Evolutionary conservation across 2,113 vertebrate species (phyloP), one percentile per base, ranked within the genome.

Genomic region (Lontra canadensis): DNA sequence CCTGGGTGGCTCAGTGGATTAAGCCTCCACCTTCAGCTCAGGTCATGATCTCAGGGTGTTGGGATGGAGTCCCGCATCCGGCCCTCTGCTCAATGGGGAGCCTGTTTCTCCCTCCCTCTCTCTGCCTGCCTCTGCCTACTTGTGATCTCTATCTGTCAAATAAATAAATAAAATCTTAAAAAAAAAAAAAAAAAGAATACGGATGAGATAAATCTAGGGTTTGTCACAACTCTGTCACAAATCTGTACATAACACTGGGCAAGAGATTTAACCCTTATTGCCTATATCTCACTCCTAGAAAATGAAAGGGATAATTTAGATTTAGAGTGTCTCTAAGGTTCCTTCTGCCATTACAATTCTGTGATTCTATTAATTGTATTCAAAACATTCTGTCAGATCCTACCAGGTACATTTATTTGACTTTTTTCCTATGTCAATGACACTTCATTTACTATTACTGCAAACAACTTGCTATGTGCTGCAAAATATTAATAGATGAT

Each of bases 231-330:
- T 91, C 71, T 94, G 23, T 82, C 79, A 95, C 52, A 95, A 69
- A 63, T 49, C 39, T n/a, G 57, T 10, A 69, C 3, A 36, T 8
- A 91, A 88, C n/a, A 47, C 1, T 71, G 7, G 29, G 14, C 17
- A 78, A 96, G 18, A 79, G 7, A 85, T 9, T 92, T 85, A 71
- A 78, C 17, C 7, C 83, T 88, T 59, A 52, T n/a, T 14, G 26
- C 2, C 84, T 93, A 1, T 81, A 87, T 67, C 84, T 78, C 67
- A 83, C 34, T 84, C 26, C 59, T 59, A 4, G 47, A 71, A 97
- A 96, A 94, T 17, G 15, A 95, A 69, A 79, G 23, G 7, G 49
- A 91, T 73, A 15, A 96, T 95, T 29, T 67, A 92, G 81, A 97
- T 80, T 89, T 86, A 91, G 18, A 84, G 1, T n/a, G 4, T 47